These are phyloP conservation scores for Paralichthys olivaceus DNA, from an alignment of 2,113 vertebrate species.

Conservation along the genomic window DNA sequence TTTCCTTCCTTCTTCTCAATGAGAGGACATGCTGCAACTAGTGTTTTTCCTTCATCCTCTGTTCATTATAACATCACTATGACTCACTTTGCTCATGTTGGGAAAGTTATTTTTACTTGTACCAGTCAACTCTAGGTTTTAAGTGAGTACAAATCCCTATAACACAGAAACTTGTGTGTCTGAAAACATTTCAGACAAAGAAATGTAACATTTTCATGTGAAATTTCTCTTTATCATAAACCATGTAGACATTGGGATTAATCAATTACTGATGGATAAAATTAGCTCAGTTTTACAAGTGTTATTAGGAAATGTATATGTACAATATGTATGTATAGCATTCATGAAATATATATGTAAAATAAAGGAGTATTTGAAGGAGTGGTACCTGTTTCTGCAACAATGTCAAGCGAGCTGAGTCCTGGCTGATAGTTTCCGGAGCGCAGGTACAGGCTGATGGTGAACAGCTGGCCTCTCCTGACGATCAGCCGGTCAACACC, in stretches of 20 bases:
- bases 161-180: neutral
- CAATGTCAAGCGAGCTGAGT: constrained; percentile 81
- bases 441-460: constrained; percentile 84
- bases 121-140: neutral
- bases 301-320: neutral
- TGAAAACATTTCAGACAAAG: too few species aligned
- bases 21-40: neutral
- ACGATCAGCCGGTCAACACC: constrained; percentile 85
- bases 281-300: neutral
- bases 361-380: neutral
- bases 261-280: too few species aligned
- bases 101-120: neutral
- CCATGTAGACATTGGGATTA: too few species aligned
- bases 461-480: constrained; percentile 89
- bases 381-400: constrained; percentile 85
- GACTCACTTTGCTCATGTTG: neutral
- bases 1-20: constrained; percentile 29
- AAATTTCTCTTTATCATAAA: neutral
- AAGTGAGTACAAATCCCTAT: neutral
- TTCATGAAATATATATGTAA: too few species aligned
- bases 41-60: neutral
- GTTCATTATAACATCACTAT: neutral
- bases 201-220: neutral
- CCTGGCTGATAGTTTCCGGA: constrained; percentile 84
- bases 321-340: neutral